Evolutionary conservation across 2,797 vertebrate species (phyloP), one percentile per base, ranked within the genome.

Genomic region (Eidolon dupreanum): DNA sequence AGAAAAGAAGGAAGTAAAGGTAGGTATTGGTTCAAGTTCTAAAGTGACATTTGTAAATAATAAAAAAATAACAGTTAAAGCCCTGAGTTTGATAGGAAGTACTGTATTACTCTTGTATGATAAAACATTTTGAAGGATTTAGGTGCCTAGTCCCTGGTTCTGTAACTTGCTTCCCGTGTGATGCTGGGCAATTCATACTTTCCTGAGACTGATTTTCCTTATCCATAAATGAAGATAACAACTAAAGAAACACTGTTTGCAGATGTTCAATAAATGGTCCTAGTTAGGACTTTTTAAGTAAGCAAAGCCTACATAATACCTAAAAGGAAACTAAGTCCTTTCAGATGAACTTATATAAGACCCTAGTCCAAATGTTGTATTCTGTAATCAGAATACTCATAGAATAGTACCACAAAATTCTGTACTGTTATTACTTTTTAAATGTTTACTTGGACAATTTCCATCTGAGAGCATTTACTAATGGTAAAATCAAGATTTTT

Each of bases 31-130:
- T 75, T 94, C 82, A 89, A 63, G 22, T 70, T 73, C 83, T 87
- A 87, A 93, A 91, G 53, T 94, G 51, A 46, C 24, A 74, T 89
- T 90, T 86, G 33, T 89, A 57, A 92, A 66, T 77, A 77, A 73
- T 11, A 33, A 89, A 70, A 70, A 86, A 77, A 3, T 46, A 88
- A 61, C 36, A 63, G 65, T 33, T 53, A 57, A 57, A 89, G 55
- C 38, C 31, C 16, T 57, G 57, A 92, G 20, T 90, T 88, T 78
- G 24, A n/a, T 71, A 83, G 38, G 46, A 92, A 82, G 12, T 36
- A 49, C 22, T 41, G 9, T 49, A 88, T 89, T 94, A 51, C 55
- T 4, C 1, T 90, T 22, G 11, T 17, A 1, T 55, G 46, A 83
- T 81, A 65, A 92, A 93, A 49, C 55, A 81, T 41, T 36, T n/a